These are phyloP conservation scores for Sebastes variabilis DNA, from an alignment of 2,797 vertebrate genomes.

Conservation along the genomic window DNA sequence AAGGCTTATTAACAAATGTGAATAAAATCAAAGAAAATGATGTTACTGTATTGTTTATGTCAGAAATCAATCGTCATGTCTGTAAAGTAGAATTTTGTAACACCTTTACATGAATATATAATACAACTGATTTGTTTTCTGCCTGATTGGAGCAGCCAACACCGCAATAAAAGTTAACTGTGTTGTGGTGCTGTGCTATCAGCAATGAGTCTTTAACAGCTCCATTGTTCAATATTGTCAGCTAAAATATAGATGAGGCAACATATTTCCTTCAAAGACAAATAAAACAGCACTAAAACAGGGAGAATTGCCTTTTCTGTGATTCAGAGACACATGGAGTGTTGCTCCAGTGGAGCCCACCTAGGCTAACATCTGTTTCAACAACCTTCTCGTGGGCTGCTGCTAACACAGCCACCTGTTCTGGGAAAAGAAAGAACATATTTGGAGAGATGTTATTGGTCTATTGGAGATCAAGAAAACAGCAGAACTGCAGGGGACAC, in stretches of 20 bases:
- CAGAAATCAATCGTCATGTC: background rate
- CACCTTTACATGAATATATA: background rate
- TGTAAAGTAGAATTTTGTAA: background rate
- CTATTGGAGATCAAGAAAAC: background rate
- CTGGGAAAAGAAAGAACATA: background rate
- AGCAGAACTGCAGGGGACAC: background rate
- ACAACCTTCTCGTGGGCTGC: background rate
- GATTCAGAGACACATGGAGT: background rate
- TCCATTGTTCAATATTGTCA: background rate
- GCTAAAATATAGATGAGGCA: background rate
- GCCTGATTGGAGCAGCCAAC: background rate
- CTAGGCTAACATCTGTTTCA: slow-evolving; percentile 1
- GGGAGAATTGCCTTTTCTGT: background rate
- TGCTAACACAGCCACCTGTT: background rate
- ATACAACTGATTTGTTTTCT: background rate
- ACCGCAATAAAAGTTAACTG: background rate
- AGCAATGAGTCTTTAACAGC: background rate
- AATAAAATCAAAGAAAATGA: background rate
- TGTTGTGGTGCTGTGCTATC: background rate
- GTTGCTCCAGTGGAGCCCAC: background rate
- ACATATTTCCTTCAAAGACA: background rate
- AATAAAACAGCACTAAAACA: background rate
- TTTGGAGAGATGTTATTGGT: background rate
- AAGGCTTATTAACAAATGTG: background rate
- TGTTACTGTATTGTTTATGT: background rate